A percentile compares a stretch with the other conserved stretches of the same genome.
phyloP scores from a whole-genome alignment of 2,113 vertebrate genomes.

The Triplophysa tibetana region DNA sequence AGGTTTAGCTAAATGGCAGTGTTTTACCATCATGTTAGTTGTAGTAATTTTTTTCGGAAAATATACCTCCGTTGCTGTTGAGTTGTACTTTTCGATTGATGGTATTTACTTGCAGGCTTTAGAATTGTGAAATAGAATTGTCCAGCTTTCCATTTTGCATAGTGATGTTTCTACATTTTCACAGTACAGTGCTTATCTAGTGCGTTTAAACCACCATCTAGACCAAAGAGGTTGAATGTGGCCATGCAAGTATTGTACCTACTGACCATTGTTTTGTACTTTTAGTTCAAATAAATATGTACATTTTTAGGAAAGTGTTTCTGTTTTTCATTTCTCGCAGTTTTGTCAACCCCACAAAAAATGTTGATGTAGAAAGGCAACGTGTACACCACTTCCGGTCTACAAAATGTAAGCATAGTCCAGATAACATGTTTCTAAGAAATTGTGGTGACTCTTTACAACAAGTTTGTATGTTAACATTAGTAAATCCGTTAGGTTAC shows the following conservation, averaged over 20 bases:
- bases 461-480: no score
- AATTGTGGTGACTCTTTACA: no score
- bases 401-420: no score
- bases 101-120: conserved; percentile 62
- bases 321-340: background rate
- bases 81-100: conserved; percentile 46
- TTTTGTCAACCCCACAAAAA: background rate
- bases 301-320: conserved; percentile 76
- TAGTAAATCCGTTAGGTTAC: no score
- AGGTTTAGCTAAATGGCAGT: conserved; percentile 49
- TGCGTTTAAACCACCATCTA: conserved; percentile 69
- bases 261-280: conserved; percentile 86
- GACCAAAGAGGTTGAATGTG: conserved; percentile 90
- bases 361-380: background rate
- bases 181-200: background rate
- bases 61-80: conserved; percentile 49
- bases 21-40: conserved; percentile 52
- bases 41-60: conserved; percentile 37
- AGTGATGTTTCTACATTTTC: conserved; percentile 25
- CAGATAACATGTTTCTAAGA: no score
- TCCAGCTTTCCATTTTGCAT: conserved; percentile 47
- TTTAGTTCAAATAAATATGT: conserved; percentile 94
- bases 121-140: conserved; percentile 49
- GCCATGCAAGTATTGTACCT: conserved; percentile 91
- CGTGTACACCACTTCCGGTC: no score